These are phyloP conservation scores for Zele albiditarsus DNA, from an alignment of 2,888 invertebrate species.

Conservation along the genomic window DNA sequence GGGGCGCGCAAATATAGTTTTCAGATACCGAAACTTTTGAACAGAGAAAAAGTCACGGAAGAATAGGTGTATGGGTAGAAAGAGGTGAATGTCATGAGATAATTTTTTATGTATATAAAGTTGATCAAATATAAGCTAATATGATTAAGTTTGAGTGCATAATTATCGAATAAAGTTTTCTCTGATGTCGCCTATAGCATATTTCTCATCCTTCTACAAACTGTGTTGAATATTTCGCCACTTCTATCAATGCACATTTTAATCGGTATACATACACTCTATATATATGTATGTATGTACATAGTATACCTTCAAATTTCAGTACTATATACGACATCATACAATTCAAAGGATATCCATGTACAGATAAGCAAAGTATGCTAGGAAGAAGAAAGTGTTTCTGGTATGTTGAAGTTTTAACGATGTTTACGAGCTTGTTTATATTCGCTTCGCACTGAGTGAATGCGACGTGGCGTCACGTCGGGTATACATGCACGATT, in stretches of 20 bases:
- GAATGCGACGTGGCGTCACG: constrained; percentile 8
- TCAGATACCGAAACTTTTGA: too few relatives aligned
- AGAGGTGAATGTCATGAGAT: too few relatives aligned
- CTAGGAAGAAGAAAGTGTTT: neutral
- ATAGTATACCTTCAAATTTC: neutral
- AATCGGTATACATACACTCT: too few relatives aligned
- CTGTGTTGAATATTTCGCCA: neutral
- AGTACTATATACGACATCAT: neutral
- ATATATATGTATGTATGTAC: too few relatives aligned
- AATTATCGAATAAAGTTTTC: constrained; percentile 20
- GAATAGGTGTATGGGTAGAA: too few relatives aligned
- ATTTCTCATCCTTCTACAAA: neutral
- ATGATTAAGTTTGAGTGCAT: constrained; percentile 1
- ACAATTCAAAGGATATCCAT: constrained; percentile 6
- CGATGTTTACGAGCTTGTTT: constrained; percentile 31
- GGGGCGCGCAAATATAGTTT: too few relatives aligned
- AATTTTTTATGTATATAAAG: neutral
- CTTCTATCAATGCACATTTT: neutral
- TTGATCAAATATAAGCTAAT: neutral
- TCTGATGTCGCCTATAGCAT: neutral
- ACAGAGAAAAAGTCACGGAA: too few relatives aligned
- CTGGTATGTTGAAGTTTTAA: constrained; percentile 28
- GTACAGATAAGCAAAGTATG: neutral
- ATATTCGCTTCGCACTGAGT: constrained; percentile 11
- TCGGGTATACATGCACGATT: constrained; percentile 25